Base-by-base conservation (phyloP, 2,888 invertebrate genomes). In the Tortrix viridana region DNA sequence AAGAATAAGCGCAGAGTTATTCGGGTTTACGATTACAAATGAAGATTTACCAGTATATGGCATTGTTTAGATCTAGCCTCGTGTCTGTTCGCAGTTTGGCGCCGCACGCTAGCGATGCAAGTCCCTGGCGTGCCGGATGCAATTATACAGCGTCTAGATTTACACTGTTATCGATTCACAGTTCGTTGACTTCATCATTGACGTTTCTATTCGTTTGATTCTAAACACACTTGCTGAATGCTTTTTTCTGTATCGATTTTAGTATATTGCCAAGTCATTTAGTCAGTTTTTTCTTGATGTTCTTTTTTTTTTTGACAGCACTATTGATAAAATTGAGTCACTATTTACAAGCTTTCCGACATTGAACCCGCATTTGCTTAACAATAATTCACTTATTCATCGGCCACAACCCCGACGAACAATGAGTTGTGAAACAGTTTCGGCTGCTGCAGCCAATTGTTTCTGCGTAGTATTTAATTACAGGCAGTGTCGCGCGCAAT, bases 381-480 rank as follows among this genome's bases (percentile, higher is more conserved):
- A 37, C 59, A 55, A 46, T 38, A 38, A 38, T 37, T 37, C 53
- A 37, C 52, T 62, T 56, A 56, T 44, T 62, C 56, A 62, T 56
- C 53, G 38, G 41, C 41, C 23, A 47, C 37, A 57, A n/a, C 37
- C 22, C 19, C 5, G 41, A 56, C 32, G 37, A 56, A 62, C 61
- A 62, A 62, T 62, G 48, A 55, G 74, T 84, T 82, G 79, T 77
- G 81, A 77, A 81, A 83, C 71, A 76, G 56, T 72, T 69, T 66
- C 71, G 70, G 70, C 23, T 70, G 69, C 75, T 75, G 70, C 71
- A 76, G 70, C 67, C 67, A 70, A 74, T 80, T 81, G 82, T 80
- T 79, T 67, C 43, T 74, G 72, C 69, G 66, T 62, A 69, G 72
- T 80, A 83, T 82, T 79, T 82, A 84, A 76, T 76, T 80, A 44